Evolutionary conservation across 2,113 vertebrate genomes (phyloP).

Genomic region (Proteles cristata): DNA sequence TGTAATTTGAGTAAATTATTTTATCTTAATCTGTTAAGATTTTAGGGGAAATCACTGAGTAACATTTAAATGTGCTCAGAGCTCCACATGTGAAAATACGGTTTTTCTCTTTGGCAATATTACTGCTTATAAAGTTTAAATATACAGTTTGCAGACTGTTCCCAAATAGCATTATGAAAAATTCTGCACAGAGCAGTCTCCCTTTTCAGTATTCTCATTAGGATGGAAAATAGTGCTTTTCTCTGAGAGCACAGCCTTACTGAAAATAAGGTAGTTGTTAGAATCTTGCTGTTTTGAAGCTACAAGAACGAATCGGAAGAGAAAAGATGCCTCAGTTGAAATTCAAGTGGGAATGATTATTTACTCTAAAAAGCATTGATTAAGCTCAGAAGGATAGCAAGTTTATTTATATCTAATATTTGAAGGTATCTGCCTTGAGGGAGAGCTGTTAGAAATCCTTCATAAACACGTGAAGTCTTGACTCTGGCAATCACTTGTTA

Average conservation of each 20-base stretch:
- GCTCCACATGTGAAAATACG: neutral
- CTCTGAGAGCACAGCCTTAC: neutral
- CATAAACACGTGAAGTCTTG: neutral
- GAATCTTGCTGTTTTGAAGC: neutral
- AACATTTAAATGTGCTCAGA: conserved; percentile 28
- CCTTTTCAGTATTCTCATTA: neutral
- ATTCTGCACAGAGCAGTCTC: neutral
- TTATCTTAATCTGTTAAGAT: conserved; percentile 38
- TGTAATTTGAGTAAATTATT: conserved; percentile 34
- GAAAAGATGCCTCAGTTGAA: conserved; percentile 26
- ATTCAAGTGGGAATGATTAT: conserved; percentile 1
- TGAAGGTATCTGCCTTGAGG: neutral
- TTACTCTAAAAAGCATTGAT: neutral
- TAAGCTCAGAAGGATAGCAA: neutral
- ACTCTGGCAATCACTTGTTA: neutral
- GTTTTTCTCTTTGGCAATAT: conserved; percentile 7
- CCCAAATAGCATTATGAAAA: neutral
- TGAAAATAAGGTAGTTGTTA: neutral
- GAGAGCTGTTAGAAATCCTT: conserved; percentile 15
- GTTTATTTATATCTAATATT: neutral
- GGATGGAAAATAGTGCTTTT: neutral
- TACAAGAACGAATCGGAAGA: neutral
- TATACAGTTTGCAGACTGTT: neutral
- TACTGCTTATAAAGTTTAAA: conserved; percentile 11
- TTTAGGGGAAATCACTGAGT: conserved; percentile 36